Percentiles rank a stretch among this genome's conserved stretches.
These are phyloP conservation scores for Bufotes viridis DNA, from an alignment of 2,797 vertebrate species.

Conservation along the genomic window DNA sequence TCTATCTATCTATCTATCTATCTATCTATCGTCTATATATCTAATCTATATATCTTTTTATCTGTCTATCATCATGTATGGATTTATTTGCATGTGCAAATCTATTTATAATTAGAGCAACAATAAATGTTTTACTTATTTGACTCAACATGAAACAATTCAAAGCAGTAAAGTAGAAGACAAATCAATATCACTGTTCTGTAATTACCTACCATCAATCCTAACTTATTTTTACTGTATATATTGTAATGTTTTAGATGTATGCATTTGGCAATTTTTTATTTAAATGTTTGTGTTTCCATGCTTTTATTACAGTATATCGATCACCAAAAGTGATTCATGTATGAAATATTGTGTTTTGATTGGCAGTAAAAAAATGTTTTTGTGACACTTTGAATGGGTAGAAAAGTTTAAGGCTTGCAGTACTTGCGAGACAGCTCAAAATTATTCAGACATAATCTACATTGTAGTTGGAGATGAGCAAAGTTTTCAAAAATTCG, in stretches of 20 bases:
- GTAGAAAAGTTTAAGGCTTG: not conserved
- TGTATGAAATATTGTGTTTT: not conserved
- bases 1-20: not conserved
- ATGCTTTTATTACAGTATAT: not conserved
- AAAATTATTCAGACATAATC: not conserved
- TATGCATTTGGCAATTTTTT: not conserved
- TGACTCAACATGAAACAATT: not conserved
- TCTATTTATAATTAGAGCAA: not conserved
- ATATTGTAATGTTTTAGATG: not conserved
- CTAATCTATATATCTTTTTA: not conserved
- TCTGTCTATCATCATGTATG: no score
- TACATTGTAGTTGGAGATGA: not conserved
- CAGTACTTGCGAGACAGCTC: not conserved
- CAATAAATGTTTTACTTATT: not conserved
- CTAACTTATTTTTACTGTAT: not conserved
- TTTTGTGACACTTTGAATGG: not conserved
- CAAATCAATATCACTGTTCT: conserved; percentile 5
- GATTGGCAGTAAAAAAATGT: not conserved
- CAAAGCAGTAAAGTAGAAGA: not conserved
- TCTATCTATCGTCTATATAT: not conserved
- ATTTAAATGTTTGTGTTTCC: not conserved
- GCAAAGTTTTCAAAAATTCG: not conserved
- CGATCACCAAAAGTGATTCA: not conserved
- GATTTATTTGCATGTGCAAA: no score
- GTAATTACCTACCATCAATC: not conserved